A percentile compares a stretch with the other conserved stretches of the same genome.
Conservation (phyloP, 2,797 vertebrate species). For the Hafferia zeledoni region DNA sequence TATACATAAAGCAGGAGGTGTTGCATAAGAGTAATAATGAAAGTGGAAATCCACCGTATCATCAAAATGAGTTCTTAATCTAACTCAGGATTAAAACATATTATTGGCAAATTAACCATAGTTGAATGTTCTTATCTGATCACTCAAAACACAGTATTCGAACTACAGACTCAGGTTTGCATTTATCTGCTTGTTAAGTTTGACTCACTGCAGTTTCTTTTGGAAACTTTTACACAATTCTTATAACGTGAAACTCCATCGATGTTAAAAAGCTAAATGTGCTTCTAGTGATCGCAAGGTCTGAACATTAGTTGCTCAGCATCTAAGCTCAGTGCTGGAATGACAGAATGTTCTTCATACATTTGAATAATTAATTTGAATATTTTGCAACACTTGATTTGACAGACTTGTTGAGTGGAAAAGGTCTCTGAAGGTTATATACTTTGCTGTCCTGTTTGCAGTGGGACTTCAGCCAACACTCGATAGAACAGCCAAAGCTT, state of each 20-base stretch:
- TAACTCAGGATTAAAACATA: not conserved
- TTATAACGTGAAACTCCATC: not conserved
- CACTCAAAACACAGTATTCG: not conserved
- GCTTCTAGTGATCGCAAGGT: not conserved
- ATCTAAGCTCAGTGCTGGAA: not conserved
- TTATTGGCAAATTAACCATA: not conserved
- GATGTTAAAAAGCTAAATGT: not conserved
- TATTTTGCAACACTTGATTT: not conserved
- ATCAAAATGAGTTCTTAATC: not conserved
- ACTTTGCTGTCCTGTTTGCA: not conserved
- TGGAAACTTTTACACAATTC: not conserved
- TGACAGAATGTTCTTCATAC: not conserved
- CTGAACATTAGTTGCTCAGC: not conserved
- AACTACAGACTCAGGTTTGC: not conserved
- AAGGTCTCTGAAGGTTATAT: not conserved
- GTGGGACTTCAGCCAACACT: not conserved
- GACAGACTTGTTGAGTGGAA: not conserved
- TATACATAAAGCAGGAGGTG: not conserved
- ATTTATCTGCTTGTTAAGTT: not conserved
- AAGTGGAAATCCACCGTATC: not conserved
- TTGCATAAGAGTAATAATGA: not conserved
- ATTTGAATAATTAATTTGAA: not conserved
- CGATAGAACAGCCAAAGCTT: not conserved
- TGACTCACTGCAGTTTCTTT: not conserved
- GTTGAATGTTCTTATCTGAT: not conserved